These are phyloP conservation scores for Ceratosolen fusciceps DNA, from an alignment of 1,140 invertebrate species.

Conservation along the genomic window DNA sequence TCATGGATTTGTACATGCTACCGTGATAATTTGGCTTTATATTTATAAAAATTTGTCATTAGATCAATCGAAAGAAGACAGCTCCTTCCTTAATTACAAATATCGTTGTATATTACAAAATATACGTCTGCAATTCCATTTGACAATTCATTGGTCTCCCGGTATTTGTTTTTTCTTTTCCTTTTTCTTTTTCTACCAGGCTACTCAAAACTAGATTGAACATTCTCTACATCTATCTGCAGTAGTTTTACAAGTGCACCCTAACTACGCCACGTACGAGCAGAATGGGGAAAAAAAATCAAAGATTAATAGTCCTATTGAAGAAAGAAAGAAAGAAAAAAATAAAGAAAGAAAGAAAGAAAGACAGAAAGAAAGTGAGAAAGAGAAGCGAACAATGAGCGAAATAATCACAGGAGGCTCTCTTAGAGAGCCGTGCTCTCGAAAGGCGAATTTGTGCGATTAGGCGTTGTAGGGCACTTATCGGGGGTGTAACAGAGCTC, in stretches of 20 bases:
- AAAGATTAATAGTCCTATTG: neutral
- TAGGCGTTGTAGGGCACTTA: slow-evolving; percentile 57
- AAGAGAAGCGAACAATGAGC: neutral
- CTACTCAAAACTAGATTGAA: slow-evolving; percentile 1
- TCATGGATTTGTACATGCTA: neutral
- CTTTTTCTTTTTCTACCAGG: slow-evolving; percentile 15
- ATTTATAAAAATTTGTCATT: slow-evolving; percentile 1
- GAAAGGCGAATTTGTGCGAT: slow-evolving; percentile 62
- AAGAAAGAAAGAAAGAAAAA: too few species aligned
- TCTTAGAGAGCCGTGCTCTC: slow-evolving; percentile 68
- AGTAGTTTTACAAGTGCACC: slow-evolving; percentile 22
- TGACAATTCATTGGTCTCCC: neutral
- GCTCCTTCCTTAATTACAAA: neutral
- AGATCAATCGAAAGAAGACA: slow-evolving; percentile 5
- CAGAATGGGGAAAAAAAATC: too few species aligned
- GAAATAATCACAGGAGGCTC: slow-evolving; percentile 3
- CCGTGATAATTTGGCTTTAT: neutral
- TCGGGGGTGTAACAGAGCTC: slow-evolving; percentile 63
- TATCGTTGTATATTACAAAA: neutral
- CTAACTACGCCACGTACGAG: neutral
- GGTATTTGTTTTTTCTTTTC: neutral
- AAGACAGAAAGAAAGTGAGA: too few species aligned
- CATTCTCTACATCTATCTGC: too few species aligned
- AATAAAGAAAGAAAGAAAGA: too few species aligned
- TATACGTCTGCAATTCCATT: neutral